These are phyloP conservation scores for Palloptera scutellata DNA, from an alignment of 2,888 invertebrate species.

Conservation along the genomic window DNA sequence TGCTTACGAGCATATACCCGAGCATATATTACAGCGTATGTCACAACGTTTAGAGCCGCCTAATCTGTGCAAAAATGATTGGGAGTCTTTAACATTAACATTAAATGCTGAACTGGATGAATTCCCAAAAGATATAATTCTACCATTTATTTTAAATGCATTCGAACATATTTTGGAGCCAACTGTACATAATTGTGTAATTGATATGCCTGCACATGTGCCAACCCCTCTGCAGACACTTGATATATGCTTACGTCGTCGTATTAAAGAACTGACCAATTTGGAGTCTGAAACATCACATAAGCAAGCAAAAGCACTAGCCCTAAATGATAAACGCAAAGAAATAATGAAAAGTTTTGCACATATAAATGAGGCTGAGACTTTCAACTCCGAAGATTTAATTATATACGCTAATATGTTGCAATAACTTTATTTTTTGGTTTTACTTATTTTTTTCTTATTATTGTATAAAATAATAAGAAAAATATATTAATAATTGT, in stretches of 20 bases:
- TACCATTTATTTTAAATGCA: constrained; percentile 29
- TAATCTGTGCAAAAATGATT: constrained; percentile 32
- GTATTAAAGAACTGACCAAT: constrained; percentile 40
- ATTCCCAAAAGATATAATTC: constrained; percentile 18
- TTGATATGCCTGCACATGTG: not conserved
- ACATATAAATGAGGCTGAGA: constrained; percentile 2
- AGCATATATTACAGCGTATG: constrained; percentile 50
- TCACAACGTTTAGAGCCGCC: constrained; percentile 49
- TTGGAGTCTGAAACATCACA: not conserved
- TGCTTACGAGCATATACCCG: constrained; percentile 39
- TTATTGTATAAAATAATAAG: too few species aligned
- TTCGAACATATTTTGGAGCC: constrained; percentile 26
- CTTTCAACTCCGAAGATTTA: constrained; percentile 10
- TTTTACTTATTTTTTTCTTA: not conserved
- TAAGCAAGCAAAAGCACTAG: constrained; percentile 39
- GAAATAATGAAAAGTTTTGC: constrained; percentile 42
- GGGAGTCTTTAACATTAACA: constrained; percentile 47
- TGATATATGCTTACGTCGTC: constrained; percentile 51
- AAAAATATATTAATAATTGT: too few species aligned
- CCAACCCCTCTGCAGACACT: constrained; percentile 43
- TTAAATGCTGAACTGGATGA: constrained; percentile 25
- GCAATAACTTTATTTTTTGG: constrained; percentile 7
- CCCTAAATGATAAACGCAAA: constrained; percentile 52
- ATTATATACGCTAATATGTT: constrained; percentile 32
- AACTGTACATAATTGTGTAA: constrained; percentile 30